Evolutionary conservation across 2,113 vertebrate species (phyloP), one percentile per base, ranked within the genome.

Genomic region (Symphodus melops): DNA sequence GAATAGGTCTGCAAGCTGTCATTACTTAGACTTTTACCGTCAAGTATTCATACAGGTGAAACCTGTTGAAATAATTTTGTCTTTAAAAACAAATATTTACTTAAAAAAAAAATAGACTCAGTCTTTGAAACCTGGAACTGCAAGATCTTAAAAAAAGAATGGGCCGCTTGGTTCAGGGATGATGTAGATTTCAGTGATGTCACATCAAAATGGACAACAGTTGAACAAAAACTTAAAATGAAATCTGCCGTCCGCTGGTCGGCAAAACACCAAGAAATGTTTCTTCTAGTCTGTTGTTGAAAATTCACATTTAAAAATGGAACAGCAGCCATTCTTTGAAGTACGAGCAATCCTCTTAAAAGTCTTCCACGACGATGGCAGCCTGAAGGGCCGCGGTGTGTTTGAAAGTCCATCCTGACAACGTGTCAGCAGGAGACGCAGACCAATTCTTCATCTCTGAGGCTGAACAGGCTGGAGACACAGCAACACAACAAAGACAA

Each of bases 221-320:
- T 9, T 41, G 11, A 51, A 8, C 48, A 51, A 51, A 51, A 8
- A n/a, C 2, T 8, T n/a, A 2, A 8, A 17, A n/a, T 48, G 3
- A 17, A 48, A 48, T 19, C 7, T 33, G 28, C 46, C n/a, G 19
- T 62, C 20, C 23, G 8, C 20, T 19, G n/a, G 42, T 65, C 21
- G n/a, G 17, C 33, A 23, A 23, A 64, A 60, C 23, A 64, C 19
- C 37, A 48, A 71, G 11, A 53, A 19, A 33, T 10, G 12, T 1
- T 21, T 62, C 12, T 51, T 8, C 48, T 6, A 19, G 57, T 71
- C 53, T 51, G 4, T 67, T n/a, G 57, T 67, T n/a, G 57, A 67
- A 21, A 9, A 4, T 81, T 66, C 75, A 77, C 64, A 71, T 61
- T 80, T 46, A 11, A 48, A 33, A 53, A 42, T 5, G 14, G 9